Conservation (phyloP, 2,888 invertebrate genomes). For the Drosophila hamatofila region DNA sequence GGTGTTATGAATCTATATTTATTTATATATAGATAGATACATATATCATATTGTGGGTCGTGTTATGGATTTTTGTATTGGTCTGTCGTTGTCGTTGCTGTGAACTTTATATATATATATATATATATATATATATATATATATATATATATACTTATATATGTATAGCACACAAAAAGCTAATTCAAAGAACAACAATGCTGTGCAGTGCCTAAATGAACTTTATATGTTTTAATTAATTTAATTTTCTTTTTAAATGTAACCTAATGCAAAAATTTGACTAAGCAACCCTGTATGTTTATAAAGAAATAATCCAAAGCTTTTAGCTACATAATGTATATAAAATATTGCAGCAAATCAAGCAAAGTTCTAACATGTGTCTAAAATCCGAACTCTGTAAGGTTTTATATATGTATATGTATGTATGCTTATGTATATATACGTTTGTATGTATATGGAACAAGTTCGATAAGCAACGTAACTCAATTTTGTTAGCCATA, state of each 20-base stretch:
- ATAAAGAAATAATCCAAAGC: conserved; percentile 56
- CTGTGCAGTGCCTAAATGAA: conserved; percentile 42
- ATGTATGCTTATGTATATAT: background rate
- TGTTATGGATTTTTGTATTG: conserved; percentile 38
- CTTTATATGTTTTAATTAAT: background rate
- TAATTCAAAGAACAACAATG: conserved; percentile 60
- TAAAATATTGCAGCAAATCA: conserved; percentile 19
- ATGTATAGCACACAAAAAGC: conserved; percentile 11
- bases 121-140: background rate
- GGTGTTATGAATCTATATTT: conserved; percentile 54
- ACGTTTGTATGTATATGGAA: background rate
- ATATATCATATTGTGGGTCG: conserved; percentile 38
- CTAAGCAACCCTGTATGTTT: conserved; percentile 82
- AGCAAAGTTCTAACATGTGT: conserved; percentile 10
- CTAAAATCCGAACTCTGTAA: conserved; percentile 2
- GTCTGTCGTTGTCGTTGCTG: conserved; percentile 33
- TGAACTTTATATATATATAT: background rate
- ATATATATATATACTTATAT: background rate
- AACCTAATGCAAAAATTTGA: conserved; percentile 76
- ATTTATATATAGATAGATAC: background rate
- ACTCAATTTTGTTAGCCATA: conserved; percentile 15
- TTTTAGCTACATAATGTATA: conserved; percentile 35
- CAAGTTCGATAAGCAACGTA: conserved; percentile 37
- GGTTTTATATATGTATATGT: background rate
- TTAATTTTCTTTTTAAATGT: background rate